phyloP scores from a whole-genome alignment of 2,888 invertebrate species.

The Oscheius sp. region DNA sequence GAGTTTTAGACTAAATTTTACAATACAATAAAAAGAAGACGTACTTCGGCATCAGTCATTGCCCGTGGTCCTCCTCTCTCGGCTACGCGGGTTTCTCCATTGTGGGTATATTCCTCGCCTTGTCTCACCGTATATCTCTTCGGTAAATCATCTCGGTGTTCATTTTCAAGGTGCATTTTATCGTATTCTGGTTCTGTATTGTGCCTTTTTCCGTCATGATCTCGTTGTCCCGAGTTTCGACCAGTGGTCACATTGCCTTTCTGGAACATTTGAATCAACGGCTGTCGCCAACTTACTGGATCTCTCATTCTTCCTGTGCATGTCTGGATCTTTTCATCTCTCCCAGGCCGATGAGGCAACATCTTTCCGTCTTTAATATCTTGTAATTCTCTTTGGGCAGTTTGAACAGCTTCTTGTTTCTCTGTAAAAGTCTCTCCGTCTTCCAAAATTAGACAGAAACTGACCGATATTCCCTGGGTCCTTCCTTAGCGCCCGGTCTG shows the following conservation, averaged over 20 bases:
- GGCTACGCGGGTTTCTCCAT: background rate
- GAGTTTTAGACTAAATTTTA: background rate
- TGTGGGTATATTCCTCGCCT: background rate
- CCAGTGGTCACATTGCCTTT: conserved; percentile 4
- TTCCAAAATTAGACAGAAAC: too few species aligned
- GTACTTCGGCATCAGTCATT: conserved; percentile 17
- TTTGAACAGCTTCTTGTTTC: background rate
- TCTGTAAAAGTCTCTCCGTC: too few species aligned
- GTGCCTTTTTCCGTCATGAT: conserved; percentile 6
- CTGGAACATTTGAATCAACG: background rate
- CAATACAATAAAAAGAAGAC: background rate
- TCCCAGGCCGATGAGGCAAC: background rate
- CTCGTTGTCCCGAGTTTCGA: conserved; percentile 16
- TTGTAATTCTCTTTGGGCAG: background rate
- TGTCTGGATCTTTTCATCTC: background rate
- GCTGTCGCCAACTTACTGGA: background rate
- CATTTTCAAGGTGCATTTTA: background rate
- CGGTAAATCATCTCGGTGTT: conserved; percentile 1
- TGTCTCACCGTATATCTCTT: background rate
- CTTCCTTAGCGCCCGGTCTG: background rate
- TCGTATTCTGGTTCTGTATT: background rate
- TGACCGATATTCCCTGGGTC: background rate
- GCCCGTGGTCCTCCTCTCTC: background rate
- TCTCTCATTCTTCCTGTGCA: conserved; percentile 1
- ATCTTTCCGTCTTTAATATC: background rate